Base-by-base conservation (phyloP, 2,113 vertebrate genomes). In the Sylvia atricapilla region DNA sequence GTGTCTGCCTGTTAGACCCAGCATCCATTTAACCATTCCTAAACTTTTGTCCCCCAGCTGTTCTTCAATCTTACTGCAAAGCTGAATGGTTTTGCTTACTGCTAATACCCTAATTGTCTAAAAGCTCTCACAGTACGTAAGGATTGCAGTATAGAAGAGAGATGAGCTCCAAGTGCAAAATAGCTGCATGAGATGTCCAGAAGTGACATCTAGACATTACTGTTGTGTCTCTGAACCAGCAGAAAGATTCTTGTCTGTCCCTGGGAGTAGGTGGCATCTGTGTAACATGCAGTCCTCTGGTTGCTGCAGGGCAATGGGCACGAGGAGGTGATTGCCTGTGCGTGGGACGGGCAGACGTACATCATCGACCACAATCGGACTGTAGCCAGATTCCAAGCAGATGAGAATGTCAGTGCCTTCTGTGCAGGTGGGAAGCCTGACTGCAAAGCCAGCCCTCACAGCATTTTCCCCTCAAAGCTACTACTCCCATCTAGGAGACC, bases 311-410 rank as follows among this genome's bases (percentile, higher is more conserved):
- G 99, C 35, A 99, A 99, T 6, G 99, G 99, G 46, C 97, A 98
- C 1, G 99, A 99, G 90, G 99, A 99, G 96, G 99, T 99, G 87
- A 98, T 99, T 13, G 99, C 99, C 6, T 99, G 99, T 66, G 99
- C 99, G 5, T 99, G 99, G 99, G 99, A 99, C 1, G 99, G 99
- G 30, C 99, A 99, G 95, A 99, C 99, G 0, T 99, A 99, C 88
- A 99, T 99, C 95, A 99, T 99, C 0, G 99, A 99, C 96, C 99
- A 99, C 92, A 98, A 98, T 28, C 98, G 99, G 43, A 98, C 98
- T 0, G 99, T 99, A 1, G 99, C 99, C 82, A 98, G 99, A 13
- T 99, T 99, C 97, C 99, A 99, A 91, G 99, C 99, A 25, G 99
- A 99, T 39, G 99, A 99, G 96, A 99, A 99, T 15, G 99, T 99